These are phyloP conservation scores for Pantherophis guttatus DNA, from an alignment of 2,113 vertebrate genomes.

Conservation along the genomic window DNA sequence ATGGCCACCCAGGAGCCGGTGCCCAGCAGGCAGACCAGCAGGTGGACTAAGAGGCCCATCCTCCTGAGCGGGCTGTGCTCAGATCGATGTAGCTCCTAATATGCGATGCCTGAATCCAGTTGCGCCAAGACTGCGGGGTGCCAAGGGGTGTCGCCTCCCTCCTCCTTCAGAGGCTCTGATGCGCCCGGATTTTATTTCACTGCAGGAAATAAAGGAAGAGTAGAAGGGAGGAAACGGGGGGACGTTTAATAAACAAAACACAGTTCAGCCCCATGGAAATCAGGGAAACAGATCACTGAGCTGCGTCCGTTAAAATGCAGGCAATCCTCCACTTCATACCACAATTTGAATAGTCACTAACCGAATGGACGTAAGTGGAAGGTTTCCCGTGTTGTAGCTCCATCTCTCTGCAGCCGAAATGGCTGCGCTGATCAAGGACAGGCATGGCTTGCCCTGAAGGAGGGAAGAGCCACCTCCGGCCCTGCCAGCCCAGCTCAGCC, in stretches of 20 bases:
- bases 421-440: not conserved
- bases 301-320: not conserved
- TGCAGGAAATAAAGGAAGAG: not conserved
- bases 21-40: constrained; percentile 75
- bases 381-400: not conserved
- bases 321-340: not conserved
- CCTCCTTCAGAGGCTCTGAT: not conserved
- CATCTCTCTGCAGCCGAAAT: not conserved
- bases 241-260: not conserved
- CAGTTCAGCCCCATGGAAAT: not conserved
- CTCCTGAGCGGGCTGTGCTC: not conserved
- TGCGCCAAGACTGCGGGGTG: not conserved
- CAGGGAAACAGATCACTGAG: fast-evolving
- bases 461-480: too few relatives aligned
- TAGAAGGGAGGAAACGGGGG: fast-evolving
- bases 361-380: too few relatives aligned
- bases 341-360: not conserved
- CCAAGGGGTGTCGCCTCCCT: not conserved
- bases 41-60: constrained; percentile 74
- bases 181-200: not conserved
- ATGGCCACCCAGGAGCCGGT: constrained; percentile 85
- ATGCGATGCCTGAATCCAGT: not conserved
- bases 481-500: not conserved
- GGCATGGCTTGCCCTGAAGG: too few relatives aligned
- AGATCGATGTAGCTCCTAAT: fast-evolving